A percentile compares a stretch with the other conserved stretches of the same genome.
phyloP scores from a whole-genome alignment of 2,888 invertebrate genomes.

The Tetropium fuscum region DNA sequence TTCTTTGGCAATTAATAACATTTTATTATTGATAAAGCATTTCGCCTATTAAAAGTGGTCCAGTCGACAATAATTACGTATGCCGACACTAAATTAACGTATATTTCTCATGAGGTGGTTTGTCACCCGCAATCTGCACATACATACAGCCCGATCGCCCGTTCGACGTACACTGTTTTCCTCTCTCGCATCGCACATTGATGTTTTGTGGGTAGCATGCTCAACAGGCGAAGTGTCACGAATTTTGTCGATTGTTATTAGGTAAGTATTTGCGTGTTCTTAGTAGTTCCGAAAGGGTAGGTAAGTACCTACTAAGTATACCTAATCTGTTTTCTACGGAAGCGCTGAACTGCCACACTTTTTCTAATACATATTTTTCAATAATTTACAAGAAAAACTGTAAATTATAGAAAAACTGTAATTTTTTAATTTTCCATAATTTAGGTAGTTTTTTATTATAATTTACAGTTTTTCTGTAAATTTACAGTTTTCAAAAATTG shows the following conservation, averaged over 20 bases:
- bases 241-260: conserved; percentile 42
- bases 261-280: conserved; percentile 42
- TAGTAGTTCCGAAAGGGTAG: no score
- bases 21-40: conserved; percentile 40
- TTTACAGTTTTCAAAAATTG: no score
- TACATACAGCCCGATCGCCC: conserved; percentile 27
- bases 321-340: no score
- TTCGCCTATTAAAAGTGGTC: conserved; percentile 22
- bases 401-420: no score
- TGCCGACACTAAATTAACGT: conserved; percentile 37
- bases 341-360: no score
- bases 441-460: no score
- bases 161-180: conserved; percentile 44
- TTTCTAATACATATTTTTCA: no score
- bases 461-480: no score
- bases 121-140: conserved; percentile 31
- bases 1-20: conserved; percentile 49
- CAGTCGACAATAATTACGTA: conserved; percentile 21
- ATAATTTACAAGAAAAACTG: no score
- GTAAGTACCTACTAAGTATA: no score
- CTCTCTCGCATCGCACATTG: conserved; percentile 45
- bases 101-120: conserved; percentile 38
- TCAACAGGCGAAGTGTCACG: conserved; percentile 45
- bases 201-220: conserved; percentile 51
- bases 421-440: no score